phyloP scores from a whole-genome alignment of 1,140 invertebrate species.

The Drosophila saltans region DNA sequence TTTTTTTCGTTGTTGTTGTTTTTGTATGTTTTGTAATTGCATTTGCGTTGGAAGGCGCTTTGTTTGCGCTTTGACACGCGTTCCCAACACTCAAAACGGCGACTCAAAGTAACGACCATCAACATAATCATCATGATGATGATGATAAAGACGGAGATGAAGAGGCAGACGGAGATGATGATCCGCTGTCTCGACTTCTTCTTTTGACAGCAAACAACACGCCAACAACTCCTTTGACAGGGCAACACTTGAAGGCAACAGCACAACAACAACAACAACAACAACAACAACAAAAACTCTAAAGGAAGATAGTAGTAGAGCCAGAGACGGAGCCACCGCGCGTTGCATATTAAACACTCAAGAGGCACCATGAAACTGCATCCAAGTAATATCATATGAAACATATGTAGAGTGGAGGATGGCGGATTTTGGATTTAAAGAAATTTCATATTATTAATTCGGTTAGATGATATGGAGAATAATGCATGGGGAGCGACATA shows the following conservation, averaged over 20 bases:
- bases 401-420: background rate
- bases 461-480: constrained; percentile 14
- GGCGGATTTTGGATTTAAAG: background rate
- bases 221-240: constrained; percentile 33
- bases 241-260: constrained; percentile 28
- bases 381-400: constrained; percentile 8
- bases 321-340: background rate
- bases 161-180: constrained; percentile 22
- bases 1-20: background rate
- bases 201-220: constrained; percentile 47
- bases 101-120: constrained; percentile 55
- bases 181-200: constrained; percentile 23
- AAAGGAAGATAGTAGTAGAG: constrained; percentile 2
- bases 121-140: constrained; percentile 11
- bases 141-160: constrained; percentile 7
- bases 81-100: constrained; percentile 60
- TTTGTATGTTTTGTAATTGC: constrained; percentile 37
- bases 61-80: constrained; percentile 70
- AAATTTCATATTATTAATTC: constrained; percentile 29
- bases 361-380: constrained; percentile 43
- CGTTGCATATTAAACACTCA: constrained; percentile 69
- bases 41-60: constrained; percentile 56
- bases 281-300: background rate
- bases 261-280: constrained; percentile 1
- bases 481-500: background rate